Percentiles rank a stretch among this genome's conserved stretches.
Conservation (phyloP, 2,888 invertebrate genomes). For the Belgica antarctica region DNA sequence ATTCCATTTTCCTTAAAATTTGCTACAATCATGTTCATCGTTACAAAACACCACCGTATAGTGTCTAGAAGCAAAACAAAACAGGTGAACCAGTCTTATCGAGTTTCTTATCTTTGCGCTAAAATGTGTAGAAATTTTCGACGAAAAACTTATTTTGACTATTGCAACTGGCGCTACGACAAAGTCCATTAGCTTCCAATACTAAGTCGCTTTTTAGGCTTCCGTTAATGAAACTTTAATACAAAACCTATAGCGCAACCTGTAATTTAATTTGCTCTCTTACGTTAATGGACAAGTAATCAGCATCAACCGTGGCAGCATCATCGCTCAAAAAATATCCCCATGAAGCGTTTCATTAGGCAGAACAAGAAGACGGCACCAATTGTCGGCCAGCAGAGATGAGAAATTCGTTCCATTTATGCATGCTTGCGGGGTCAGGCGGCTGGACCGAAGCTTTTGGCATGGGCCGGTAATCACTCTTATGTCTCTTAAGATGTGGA, state of each 20-base stretch:
- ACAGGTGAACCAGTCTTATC: too few species aligned
- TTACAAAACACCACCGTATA: too few species aligned
- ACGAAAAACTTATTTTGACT: too few species aligned
- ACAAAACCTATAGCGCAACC: conserved; percentile 23
- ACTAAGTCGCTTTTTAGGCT: conserved; percentile 6
- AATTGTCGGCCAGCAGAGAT: conserved; percentile 24
- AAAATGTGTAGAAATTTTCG: too few species aligned
- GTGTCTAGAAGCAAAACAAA: too few species aligned
- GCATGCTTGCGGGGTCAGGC: conserved; percentile 35
- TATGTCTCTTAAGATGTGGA: conserved; percentile 36
- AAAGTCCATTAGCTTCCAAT: not conserved
- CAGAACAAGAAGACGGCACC: conserved; percentile 31
- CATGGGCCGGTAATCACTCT: conserved; percentile 38
- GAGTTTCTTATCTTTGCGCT: too few species aligned
- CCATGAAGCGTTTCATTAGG: conserved; percentile 33
- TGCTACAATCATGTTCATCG: too few species aligned
- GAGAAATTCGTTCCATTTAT: conserved; percentile 43
- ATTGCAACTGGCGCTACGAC: too few species aligned
- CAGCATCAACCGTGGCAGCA: conserved; percentile 39
- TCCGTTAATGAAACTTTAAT: conserved; percentile 26
- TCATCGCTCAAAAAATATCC: conserved; percentile 31
- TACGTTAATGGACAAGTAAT: conserved; percentile 42
- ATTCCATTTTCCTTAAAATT: too few species aligned
- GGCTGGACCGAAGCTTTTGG: too few species aligned
- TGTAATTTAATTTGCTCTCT: conserved; percentile 36